Percentiles rank a stretch among this genome's conserved stretches.
These are phyloP conservation scores for Scaptomyza tumidula DNA, from an alignment of 2,888 invertebrate species.

Conservation along the genomic window DNA sequence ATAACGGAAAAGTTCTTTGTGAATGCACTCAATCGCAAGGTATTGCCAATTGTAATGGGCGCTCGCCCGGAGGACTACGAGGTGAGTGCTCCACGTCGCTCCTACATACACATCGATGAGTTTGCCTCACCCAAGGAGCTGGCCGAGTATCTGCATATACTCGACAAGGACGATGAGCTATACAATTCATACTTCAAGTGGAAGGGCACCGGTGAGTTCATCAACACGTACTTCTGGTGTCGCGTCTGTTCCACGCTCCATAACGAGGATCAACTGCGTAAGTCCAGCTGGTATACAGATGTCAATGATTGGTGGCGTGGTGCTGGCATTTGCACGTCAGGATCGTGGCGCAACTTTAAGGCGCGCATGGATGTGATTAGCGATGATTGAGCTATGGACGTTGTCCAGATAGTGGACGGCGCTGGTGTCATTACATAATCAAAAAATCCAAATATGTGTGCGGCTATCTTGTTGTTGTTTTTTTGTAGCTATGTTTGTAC, in stretches of 20 bases:
- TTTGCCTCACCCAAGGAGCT: slow-evolving; percentile 94
- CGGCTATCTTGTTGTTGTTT: slow-evolving; percentile 52
- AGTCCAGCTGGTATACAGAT: slow-evolving; percentile 86
- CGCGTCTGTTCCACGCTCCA: slow-evolving; percentile 87
- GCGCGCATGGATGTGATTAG: slow-evolving; percentile 84
- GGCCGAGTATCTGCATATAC: slow-evolving; percentile 92
- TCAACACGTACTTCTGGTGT: slow-evolving; percentile 94
- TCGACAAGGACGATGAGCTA: slow-evolving; percentile 94
- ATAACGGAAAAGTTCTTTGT: slow-evolving; percentile 99
- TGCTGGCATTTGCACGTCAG: slow-evolving; percentile 90
- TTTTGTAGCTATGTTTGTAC: slow-evolving; percentile 52
- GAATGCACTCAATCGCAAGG: slow-evolving; percentile 94
- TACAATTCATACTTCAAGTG: slow-evolving; percentile 98
- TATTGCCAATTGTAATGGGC: slow-evolving; percentile 98
- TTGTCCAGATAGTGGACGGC: slow-evolving; percentile 62
- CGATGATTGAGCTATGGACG: slow-evolving; percentile 80
- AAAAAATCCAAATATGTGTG: slow-evolving; percentile 40
- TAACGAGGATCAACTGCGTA: slow-evolving; percentile 83
- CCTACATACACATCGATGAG: slow-evolving; percentile 98
- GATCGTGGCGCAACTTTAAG: slow-evolving; percentile 87
- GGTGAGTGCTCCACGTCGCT: slow-evolving; percentile 93
- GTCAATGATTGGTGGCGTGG: slow-evolving; percentile 97
- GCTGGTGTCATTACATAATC: slow-evolving; percentile 53
- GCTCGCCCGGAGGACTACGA: slow-evolving; percentile 96
- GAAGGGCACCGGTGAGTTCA: slow-evolving; percentile 97